phyloP scores from a whole-genome alignment of 2,113 vertebrate genomes.

The Etheostoma cragini region DNA sequence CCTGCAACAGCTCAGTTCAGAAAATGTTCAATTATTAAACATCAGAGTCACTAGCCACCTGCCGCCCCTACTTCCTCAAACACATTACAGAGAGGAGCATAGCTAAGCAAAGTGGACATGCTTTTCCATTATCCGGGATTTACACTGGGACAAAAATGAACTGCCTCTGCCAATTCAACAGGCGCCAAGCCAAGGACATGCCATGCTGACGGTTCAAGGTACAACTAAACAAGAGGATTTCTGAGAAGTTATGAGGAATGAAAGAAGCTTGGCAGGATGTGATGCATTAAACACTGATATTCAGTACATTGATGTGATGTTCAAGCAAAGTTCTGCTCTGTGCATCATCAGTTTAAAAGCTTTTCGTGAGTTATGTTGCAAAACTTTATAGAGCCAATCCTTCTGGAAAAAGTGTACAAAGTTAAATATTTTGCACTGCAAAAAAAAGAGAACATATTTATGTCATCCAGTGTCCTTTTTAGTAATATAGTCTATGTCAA shows the following conservation, averaged over 20 bases:
- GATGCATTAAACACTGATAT: background rate
- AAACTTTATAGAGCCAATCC: background rate
- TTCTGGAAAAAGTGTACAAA: background rate
- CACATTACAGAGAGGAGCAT: background rate
- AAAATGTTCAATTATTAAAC: slow-evolving; percentile 34
- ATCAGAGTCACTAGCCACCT: slow-evolving; percentile 29
- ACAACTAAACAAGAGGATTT: background rate
- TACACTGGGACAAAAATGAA: slow-evolving; percentile 33
- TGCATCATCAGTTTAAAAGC: background rate
- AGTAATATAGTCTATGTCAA: too few relatives aligned
- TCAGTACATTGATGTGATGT: background rate
- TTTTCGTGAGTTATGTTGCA: background rate
- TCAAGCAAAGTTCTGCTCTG: background rate
- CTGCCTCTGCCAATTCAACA: slow-evolving; percentile 29
- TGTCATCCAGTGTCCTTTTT: background rate
- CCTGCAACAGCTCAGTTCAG: slow-evolving; percentile 11
- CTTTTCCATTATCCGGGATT: slow-evolving; percentile 56
- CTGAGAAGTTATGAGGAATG: background rate
- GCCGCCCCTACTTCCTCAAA: slow-evolving; percentile 20
- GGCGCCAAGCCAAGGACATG: slow-evolving; percentile 35
- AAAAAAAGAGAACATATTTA: background rate
- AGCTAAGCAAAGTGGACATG: slow-evolving; percentile 38
- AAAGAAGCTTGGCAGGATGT: background rate
- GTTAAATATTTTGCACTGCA: background rate
- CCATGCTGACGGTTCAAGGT: slow-evolving; percentile 4